These are phyloP conservation scores for Polydrusus tereticollis DNA, from an alignment of 2,888 invertebrate genomes.

Conservation along the genomic window DNA sequence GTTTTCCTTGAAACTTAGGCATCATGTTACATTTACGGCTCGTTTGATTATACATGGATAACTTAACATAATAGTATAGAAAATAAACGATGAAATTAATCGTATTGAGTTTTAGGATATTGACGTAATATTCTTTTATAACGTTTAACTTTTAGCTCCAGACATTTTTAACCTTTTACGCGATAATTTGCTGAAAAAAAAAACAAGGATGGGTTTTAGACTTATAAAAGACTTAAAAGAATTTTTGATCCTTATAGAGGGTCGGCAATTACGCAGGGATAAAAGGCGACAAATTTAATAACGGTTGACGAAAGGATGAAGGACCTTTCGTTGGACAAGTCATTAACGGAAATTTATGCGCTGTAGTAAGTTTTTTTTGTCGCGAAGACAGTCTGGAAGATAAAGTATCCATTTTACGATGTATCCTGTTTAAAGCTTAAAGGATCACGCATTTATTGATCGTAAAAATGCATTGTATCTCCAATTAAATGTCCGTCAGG, in stretches of 20 bases:
- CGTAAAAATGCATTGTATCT: too few species aligned
- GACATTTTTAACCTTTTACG: background rate
- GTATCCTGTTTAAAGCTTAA: background rate
- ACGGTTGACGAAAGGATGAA: slow-evolving; percentile 3
- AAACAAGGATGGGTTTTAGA: background rate
- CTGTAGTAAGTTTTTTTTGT: background rate
- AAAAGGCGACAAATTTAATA: slow-evolving; percentile 19
- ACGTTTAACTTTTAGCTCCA: background rate
- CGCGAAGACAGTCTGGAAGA: background rate
- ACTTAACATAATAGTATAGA: too few species aligned
- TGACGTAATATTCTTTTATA: background rate
- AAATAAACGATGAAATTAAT: too few species aligned
- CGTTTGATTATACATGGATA: too few species aligned
- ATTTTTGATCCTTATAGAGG: background rate
- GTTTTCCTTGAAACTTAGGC: slow-evolving; percentile 34
- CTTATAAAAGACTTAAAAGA: background rate
- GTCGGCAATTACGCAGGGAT: background rate
- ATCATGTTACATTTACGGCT: too few species aligned
- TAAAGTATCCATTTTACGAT: background rate
- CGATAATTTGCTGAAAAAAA: background rate
- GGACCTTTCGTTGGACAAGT: background rate
- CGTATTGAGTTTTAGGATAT: too few species aligned
- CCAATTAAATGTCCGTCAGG: too few species aligned
- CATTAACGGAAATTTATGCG: background rate
- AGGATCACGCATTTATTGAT: background rate